Evolutionary conservation across 2,113 vertebrate genomes (phyloP), one percentile per base, ranked within the genome.

Genomic region (Corythornis madagascariensis): DNA sequence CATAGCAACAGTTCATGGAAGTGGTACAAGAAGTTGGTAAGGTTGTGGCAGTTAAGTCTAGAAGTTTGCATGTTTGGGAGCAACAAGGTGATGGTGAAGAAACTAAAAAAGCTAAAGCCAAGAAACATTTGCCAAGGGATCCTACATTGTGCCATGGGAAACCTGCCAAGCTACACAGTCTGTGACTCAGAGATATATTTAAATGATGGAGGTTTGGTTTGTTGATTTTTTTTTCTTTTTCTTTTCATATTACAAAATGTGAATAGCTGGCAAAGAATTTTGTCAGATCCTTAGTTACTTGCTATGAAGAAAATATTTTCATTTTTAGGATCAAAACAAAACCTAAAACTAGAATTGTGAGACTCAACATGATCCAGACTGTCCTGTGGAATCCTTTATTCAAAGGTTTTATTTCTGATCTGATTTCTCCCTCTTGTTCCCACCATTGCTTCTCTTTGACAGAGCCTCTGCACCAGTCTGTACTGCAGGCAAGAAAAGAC

Each of bases 291-390:
- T 86, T 81, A 93, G 90, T 95, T 92, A 94, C 38, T 88, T 88
- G 72, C 78, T 93, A 64, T 12, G 70, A 94, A 92, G 65, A 71
- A 80, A 79, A 73, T 85, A 77, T 87, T 97, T 95, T 96, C 29
- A 66, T 84, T 93, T 96, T 71, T 88, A 81, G 95, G 91, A 78
- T 82, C 91, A 93, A 96, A 92, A 43, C 79, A 94, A 94, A 74
- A 96, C 61, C 45, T 90, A 95, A 91, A 95, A 57, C 73, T 84
- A 55, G 88, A 73, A 92, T 87, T 53, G 93, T 10, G 47, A 92
- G 73, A 82, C 83, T 78, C 73, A 92, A 90, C 56, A 88, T 20
- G 59, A 93, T 78, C 78, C 89, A 63, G 74, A 93, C 56, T 73
- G 55, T 45, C 45, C 57, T 55, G 63, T 86, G 86, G 92, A 96